phyloP scores from a whole-genome alignment of 2,888 invertebrate genomes.

The Zaprionus obscuricornis region DNA sequence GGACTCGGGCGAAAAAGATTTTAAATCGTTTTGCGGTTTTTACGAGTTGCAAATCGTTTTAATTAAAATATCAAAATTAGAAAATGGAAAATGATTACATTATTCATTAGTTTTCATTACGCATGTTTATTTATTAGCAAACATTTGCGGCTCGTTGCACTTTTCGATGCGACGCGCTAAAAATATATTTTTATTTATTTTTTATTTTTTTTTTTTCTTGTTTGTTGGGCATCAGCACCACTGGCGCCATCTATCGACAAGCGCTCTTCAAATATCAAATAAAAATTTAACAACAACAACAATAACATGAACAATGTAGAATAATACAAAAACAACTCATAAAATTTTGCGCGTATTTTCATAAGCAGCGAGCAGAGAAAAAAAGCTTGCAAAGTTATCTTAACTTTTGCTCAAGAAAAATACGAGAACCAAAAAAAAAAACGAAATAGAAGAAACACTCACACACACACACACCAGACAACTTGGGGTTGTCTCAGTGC shows the following conservation, averaged over 20 bases:
- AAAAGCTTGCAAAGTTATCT: slow-evolving; percentile 70
- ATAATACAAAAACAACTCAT: slow-evolving; percentile 2
- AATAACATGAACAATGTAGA: slow-evolving; percentile 3
- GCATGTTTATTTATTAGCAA: slow-evolving; percentile 72
- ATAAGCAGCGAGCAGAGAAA: slow-evolving; percentile 28
- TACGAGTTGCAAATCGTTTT: slow-evolving; percentile 81
- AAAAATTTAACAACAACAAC: slow-evolving; percentile 10
- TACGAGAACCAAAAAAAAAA: slow-evolving; percentile 24
- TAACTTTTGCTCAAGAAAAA: slow-evolving; percentile 70
- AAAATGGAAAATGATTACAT: slow-evolving; percentile 80
- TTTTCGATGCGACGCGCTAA: slow-evolving; percentile 35
- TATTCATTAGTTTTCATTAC: slow-evolving; percentile 80
- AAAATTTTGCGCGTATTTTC: slow-evolving; percentile 18
- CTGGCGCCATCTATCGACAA: slow-evolving; percentile 65
- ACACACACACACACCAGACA: slow-evolving; percentile 19
- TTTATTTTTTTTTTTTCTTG: neutral
- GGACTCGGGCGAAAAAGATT: slow-evolving; percentile 60
- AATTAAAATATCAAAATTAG: slow-evolving; percentile 81
- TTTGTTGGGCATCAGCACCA: slow-evolving; percentile 20
- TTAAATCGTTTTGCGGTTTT: slow-evolving; percentile 79
- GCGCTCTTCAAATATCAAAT: neutral
- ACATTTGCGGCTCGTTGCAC: slow-evolving; percentile 55
- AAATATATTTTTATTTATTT: neutral
- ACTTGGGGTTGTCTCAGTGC: slow-evolving; percentile 47
- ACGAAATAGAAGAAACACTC: slow-evolving; percentile 1